Evolutionary conservation across 92 coral and sea anemone genomes (phyloP).

Genomic region (Phenganax stokvisi): DNA sequence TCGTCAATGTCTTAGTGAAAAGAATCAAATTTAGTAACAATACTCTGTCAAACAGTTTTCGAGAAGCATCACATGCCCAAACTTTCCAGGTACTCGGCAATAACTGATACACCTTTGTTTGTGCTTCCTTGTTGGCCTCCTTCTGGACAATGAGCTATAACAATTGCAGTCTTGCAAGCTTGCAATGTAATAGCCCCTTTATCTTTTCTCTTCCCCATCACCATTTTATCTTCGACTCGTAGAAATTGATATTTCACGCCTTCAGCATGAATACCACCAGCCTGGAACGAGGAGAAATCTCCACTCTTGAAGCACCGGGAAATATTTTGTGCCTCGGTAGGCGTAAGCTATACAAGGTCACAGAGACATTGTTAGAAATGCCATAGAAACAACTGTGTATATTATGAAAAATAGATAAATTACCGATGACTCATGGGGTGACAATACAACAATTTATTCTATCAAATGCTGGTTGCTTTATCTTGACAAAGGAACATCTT

Average conservation of each 20-base stretch:
- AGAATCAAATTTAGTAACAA: constrained; percentile 10
- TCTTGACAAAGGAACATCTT: not conserved
- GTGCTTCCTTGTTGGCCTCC: constrained; percentile 61
- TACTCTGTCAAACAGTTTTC: not conserved
- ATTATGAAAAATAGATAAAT: not conserved
- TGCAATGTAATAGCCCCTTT: constrained; percentile 58
- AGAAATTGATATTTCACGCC: constrained; percentile 60
- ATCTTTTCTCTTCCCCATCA: constrained; percentile 50
- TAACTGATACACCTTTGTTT: constrained; percentile 58
- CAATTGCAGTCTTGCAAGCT: constrained; percentile 65
- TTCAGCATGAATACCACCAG: constrained; percentile 50
- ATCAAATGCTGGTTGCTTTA: not conserved
- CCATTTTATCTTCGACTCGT: constrained; percentile 58
- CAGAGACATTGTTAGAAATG: not conserved
- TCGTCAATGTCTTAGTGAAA: constrained; percentile 10
- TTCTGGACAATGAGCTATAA: constrained; percentile 57
- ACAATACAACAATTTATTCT: constrained; percentile 3
- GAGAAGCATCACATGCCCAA: constrained; percentile 42
- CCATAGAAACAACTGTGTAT: not conserved
- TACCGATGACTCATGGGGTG: no score
- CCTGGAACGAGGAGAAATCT: constrained; percentile 47
- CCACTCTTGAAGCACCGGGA: constrained; percentile 53
- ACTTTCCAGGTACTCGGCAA: constrained; percentile 59
- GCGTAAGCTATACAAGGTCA: constrained; percentile 27
- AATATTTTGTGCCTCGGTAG: constrained; percentile 42